These are phyloP conservation scores for Aldabrachelys gigantea DNA, from an alignment of 2,113 vertebrate species.

Conservation along the genomic window DNA sequence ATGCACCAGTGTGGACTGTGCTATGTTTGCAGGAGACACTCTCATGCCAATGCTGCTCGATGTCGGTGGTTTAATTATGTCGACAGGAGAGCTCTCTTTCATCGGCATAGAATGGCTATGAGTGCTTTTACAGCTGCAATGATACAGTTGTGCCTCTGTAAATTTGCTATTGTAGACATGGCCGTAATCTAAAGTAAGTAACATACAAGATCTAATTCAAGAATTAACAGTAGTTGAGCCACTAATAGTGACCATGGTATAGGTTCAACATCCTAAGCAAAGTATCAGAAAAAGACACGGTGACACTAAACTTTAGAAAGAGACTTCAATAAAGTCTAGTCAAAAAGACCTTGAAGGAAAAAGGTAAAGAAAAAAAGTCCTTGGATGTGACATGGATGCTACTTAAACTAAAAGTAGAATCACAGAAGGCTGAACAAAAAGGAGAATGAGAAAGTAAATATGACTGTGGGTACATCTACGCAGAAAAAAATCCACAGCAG, in stretches of 20 bases:
- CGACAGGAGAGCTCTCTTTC: too few species aligned
- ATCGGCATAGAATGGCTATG: too few species aligned
- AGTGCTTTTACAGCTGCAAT: too few species aligned
- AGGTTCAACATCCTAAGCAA: neutral
- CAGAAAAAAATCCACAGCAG: too few species aligned
- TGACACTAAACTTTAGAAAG: rapidly evolving
- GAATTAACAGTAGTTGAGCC: neutral
- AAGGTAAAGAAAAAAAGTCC: neutral
- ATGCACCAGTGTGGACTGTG: too few species aligned
- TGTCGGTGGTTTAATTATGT: too few species aligned
- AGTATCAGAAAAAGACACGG: neutral
- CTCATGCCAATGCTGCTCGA: too few species aligned
- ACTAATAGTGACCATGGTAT: neutral
- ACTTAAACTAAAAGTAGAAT: neutral
- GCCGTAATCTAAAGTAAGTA: conserved; percentile 14
- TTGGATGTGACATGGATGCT: neutral
- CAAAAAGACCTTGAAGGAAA: neutral
- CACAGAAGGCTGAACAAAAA: neutral
- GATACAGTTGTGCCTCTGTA: too few species aligned
- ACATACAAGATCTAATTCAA: conserved; percentile 8
- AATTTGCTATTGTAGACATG: too few species aligned
- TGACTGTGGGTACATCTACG: neutral
- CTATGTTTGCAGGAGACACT: too few species aligned
- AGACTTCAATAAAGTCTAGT: neutral
- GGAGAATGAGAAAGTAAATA: rapidly evolving